Evolutionary conservation across 1,140 invertebrate species (phyloP), one percentile per base, ranked within the genome.

Genomic region (Brevipalpus yothersi): DNA sequence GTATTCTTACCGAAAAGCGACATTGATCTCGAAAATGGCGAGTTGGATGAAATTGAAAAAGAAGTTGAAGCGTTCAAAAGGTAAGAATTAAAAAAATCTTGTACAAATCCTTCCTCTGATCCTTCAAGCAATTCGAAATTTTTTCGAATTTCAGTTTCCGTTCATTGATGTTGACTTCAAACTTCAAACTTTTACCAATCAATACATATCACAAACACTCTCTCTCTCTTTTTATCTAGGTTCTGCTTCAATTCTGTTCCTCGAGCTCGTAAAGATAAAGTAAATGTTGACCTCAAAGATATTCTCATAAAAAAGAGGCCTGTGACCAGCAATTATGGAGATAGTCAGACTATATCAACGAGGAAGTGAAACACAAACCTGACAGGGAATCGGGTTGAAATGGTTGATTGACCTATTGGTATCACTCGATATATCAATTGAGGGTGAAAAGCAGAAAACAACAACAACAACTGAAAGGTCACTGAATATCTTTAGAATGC

Each of bases 11-110:
- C 82, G 56, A 81, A 80, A 73, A 31, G 31, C 31, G 79, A 82
- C 70, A 78, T 80, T 69, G 80, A 81, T 71, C 72, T 82, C 60
- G 80, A 82, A 69, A 78, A 81, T 67, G 79, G 78, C 17, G 80
- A 83, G 63, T 75, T 83, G 70, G 82, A 83, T 71, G 80, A 82
- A 62, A 78, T 77, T 49, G 82, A 84, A 64, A 72, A 79, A 47
- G 82, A 84, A 69, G 68, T 84, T 62, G 82, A 84, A 70, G 81
- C 80, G 47, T 84, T 84, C 69, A 84, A 84, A 70, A 75, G 81
- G 63, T 72, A 60, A 59, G 53, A 15, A 45, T 43, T 10, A 8
- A 12, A 43, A 43, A 45, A 31, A 31, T 31, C 2, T 31, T 31
- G 31, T 31, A 2, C 31, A 31, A 5, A 31, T 31, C 31, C 31